Conservation (phyloP, 2,888 invertebrate genomes). For the Coenonympha glycerion region DNA sequence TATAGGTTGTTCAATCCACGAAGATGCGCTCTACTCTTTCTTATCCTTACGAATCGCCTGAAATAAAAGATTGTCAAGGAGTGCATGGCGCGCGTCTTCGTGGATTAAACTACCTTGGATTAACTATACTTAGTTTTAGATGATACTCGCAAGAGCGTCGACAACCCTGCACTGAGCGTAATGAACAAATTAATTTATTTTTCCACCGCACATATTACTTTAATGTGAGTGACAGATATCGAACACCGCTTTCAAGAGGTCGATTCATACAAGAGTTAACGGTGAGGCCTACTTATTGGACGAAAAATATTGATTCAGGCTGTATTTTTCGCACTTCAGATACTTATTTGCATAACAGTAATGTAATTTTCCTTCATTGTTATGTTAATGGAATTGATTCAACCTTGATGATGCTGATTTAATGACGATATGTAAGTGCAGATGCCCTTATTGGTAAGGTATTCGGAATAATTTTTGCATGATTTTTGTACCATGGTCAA, state of each 20-base stretch:
- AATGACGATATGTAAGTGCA: neutral
- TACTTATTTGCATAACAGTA: constrained; percentile 10
- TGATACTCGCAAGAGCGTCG: neutral
- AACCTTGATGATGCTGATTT: neutral
- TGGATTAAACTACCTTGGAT: no score
- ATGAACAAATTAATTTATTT: constrained; percentile 19
- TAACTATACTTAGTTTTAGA: no score
- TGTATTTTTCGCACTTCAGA: constrained; percentile 4
- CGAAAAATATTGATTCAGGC: constrained; percentile 13
- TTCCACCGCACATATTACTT: constrained; percentile 37
- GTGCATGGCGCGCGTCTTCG: no score
- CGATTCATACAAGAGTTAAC: constrained; percentile 29
- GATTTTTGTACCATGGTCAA: no score
- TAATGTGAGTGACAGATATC: constrained; percentile 31
- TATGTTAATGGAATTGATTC: neutral
- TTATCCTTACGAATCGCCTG: no score
- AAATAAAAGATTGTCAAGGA: no score
- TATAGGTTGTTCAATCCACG: no score
- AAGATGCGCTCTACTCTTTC: no score
- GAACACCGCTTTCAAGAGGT: constrained; percentile 34
- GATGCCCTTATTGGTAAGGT: no score
- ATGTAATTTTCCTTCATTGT: neutral
- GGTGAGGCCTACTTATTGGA: constrained; percentile 31
- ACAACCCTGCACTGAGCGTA: constrained; percentile 25
- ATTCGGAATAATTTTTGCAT: no score